Conservation (phyloP, 2,113 vertebrate genomes). For the Hippoglossus stenolepis region DNA sequence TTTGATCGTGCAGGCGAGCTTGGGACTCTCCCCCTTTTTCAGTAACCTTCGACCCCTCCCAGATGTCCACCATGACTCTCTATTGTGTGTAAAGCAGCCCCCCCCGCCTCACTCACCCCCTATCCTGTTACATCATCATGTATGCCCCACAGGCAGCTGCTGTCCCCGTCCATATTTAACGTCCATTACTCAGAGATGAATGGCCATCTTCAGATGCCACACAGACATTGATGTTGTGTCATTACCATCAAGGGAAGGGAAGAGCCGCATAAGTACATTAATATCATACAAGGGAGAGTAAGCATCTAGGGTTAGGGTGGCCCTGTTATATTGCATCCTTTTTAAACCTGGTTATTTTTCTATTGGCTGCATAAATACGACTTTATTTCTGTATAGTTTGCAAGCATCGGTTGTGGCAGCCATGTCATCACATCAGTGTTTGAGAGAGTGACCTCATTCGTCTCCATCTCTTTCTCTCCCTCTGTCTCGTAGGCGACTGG, state of each 20-base stretch:
- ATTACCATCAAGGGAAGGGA: constrained; percentile 1
- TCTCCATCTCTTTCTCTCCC: constrained; percentile 37
- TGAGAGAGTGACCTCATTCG: constrained; percentile 53
- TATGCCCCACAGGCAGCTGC: constrained; percentile 73
- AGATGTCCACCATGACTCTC: constrained; percentile 59
- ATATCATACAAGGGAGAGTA: not conserved
- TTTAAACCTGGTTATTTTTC: not conserved
- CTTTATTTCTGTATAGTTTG: constrained; percentile 15
- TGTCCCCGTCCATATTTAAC: constrained; percentile 71
- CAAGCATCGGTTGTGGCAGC: not conserved
- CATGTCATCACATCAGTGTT: constrained; percentile 25
- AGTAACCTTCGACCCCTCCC: constrained; percentile 69
- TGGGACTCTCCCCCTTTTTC: constrained; percentile 21
- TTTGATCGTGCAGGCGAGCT: not conserved
- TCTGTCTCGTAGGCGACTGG: constrained; percentile 67
- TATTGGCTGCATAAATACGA: not conserved
- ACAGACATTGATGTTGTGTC: constrained; percentile 33
- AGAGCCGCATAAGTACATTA: constrained; percentile 9
- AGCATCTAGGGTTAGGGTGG: not conserved
- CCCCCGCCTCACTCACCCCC: constrained; percentile 38
- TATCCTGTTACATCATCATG: constrained; percentile 74
- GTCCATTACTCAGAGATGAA: constrained; percentile 64
- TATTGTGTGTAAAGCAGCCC: constrained; percentile 52
- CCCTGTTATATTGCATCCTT: not conserved
- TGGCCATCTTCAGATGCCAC: constrained; percentile 47